Evolutionary conservation across 2,113 vertebrate genomes (phyloP).

Genomic region (Corythoichthys haematopterus): DNA sequence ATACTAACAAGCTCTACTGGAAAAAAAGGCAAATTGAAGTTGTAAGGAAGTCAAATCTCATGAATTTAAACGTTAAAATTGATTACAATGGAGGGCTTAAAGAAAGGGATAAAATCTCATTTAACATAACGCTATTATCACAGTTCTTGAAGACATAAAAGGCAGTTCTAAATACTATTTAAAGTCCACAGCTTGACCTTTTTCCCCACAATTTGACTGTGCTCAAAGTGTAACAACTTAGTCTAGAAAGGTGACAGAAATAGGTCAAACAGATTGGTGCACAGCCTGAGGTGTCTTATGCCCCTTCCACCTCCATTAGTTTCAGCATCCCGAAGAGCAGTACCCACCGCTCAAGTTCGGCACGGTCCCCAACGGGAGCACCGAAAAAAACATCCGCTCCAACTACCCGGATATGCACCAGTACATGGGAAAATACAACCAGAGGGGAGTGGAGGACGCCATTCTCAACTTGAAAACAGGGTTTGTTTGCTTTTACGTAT

Average conservation of each 20-base stretch:
- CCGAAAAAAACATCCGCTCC: constrained; percentile 91
- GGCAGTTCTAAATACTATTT: constrained; percentile 34
- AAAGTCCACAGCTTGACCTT: constrained; percentile 31
- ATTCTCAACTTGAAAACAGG: constrained; percentile 86
- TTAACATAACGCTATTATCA: constrained; percentile 42
- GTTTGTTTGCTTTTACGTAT: constrained; percentile 60
- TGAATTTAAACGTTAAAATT: constrained; percentile 50
- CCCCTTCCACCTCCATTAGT: constrained; percentile 67
- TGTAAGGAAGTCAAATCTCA: constrained; percentile 44
- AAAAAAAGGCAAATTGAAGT: constrained; percentile 46
- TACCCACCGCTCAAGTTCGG: constrained; percentile 90
- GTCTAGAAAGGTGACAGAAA: constrained; percentile 61
- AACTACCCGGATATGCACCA: constrained; percentile 93
- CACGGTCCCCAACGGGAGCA: constrained; percentile 90
- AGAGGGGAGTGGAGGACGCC: constrained; percentile 87
- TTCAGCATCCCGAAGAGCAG: constrained; percentile 89
- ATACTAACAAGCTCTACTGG: constrained; percentile 42
- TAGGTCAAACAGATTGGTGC: constrained; percentile 67
- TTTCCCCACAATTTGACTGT: constrained; percentile 39
- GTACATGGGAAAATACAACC: constrained; percentile 94
- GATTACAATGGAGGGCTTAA: constrained; percentile 52
- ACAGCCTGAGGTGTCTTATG: constrained; percentile 57
- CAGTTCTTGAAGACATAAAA: constrained; percentile 35
- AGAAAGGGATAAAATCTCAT: constrained; percentile 50
- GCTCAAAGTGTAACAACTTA: constrained; percentile 38